Evolutionary conservation across 2,797 vertebrate species (phyloP).

Genomic region (Leptodactylus fallax): DNA sequence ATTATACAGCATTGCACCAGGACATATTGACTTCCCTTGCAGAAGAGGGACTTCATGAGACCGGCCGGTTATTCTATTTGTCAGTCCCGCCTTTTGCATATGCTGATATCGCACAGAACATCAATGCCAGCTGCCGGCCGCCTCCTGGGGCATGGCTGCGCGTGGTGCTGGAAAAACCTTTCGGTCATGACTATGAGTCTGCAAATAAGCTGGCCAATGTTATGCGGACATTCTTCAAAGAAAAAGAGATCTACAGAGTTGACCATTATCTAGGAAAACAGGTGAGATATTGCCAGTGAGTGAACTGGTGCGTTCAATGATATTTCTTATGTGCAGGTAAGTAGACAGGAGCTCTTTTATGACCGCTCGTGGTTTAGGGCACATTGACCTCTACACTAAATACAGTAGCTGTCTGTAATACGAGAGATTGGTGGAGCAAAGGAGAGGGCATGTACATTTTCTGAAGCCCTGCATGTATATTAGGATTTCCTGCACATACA

Average conservation of each 20-base stretch:
- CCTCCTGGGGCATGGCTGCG: slow-evolving; percentile 82
- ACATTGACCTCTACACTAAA: neutral
- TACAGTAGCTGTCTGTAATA: neutral
- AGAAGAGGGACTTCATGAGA: slow-evolving; percentile 83
- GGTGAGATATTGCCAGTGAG: slow-evolving; percentile 74
- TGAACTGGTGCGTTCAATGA: neutral
- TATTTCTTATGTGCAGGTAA: neutral
- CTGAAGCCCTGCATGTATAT: neutral
- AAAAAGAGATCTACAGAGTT: slow-evolving; percentile 96
- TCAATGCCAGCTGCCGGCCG: slow-evolving; percentile 88
- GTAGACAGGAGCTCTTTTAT: neutral
- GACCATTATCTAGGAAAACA: slow-evolving; percentile 98
- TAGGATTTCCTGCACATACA: neutral
- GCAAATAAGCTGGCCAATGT: slow-evolving; percentile 84
- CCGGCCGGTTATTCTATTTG: slow-evolving; percentile 92
- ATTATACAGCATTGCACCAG: slow-evolving; percentile 80
- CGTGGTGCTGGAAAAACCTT: slow-evolving; percentile 96
- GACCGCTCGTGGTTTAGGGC: neutral
- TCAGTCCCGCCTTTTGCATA: slow-evolving; percentile 93
- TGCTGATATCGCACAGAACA: slow-evolving; percentile 83
- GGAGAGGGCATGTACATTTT: neutral
- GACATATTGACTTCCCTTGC: slow-evolving; percentile 77
- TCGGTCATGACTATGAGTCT: slow-evolving; percentile 87
- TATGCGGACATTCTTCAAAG: slow-evolving; percentile 81
- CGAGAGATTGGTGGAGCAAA: neutral